These are phyloP conservation scores for Sylvia borin DNA, from an alignment of 2,797 vertebrate species.

Conservation along the genomic window DNA sequence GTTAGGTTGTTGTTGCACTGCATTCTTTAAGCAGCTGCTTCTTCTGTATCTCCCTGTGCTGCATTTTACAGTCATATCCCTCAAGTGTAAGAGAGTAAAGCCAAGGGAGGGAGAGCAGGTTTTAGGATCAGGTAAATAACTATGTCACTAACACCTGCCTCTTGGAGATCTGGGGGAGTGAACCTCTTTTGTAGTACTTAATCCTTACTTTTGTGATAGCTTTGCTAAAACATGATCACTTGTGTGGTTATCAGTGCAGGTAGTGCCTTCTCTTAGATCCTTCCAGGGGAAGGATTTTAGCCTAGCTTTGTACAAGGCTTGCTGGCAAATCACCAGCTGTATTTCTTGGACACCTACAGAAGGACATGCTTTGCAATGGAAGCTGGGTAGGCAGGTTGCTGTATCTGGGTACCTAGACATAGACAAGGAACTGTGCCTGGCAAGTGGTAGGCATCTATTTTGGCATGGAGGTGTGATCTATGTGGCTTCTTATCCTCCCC, in stretches of 20 bases:
- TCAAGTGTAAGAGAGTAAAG: not conserved
- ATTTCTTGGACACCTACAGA: not conserved
- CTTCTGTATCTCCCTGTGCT: not conserved
- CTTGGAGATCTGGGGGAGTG: not conserved
- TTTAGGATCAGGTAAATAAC: not conserved
- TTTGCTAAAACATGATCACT: not conserved
- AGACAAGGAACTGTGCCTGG: not conserved
- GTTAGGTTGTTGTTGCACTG: not conserved
- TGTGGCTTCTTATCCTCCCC: not conserved
- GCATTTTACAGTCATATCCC: not conserved
- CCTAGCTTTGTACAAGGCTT: not conserved
- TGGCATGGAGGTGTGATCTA: not conserved
- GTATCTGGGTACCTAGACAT: not conserved
- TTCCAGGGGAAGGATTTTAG: not conserved
- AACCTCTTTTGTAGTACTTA: not conserved
- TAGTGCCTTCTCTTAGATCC: not conserved
- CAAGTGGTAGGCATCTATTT: not conserved
- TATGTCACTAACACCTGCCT: not conserved
- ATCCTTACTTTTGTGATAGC: not conserved
- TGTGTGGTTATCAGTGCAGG: not conserved
- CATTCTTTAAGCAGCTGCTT: not conserved
- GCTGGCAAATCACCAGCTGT: not conserved
- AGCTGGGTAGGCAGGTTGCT: not conserved
- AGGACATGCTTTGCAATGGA: not conserved
- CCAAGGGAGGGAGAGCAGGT: not conserved